phyloP scores from a whole-genome alignment of 2,888 invertebrate species.

The Nomada ferruginata region DNA sequence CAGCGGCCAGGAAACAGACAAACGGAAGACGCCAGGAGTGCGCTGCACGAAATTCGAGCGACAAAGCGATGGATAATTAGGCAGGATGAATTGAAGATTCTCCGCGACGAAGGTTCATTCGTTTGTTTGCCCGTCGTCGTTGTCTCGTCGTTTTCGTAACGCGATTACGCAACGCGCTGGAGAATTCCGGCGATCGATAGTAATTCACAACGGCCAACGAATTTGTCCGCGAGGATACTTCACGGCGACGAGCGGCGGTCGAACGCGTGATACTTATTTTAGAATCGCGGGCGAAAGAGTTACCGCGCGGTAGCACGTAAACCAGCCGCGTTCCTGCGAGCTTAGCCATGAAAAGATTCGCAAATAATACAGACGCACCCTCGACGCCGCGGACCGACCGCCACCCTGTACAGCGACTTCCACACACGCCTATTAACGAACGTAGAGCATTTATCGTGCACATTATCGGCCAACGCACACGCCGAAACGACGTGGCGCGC shows the following conservation, averaged over 20 bases:
- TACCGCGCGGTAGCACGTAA: no score
- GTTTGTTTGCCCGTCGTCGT: not conserved
- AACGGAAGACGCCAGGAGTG: slow-evolving; percentile 26
- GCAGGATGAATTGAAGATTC: slow-evolving; percentile 27
- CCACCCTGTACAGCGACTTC: not conserved
- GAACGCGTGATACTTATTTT: slow-evolving; percentile 1
- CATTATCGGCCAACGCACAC: slow-evolving; percentile 47
- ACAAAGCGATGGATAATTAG: slow-evolving; percentile 33
- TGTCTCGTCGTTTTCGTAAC: not conserved
- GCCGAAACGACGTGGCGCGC: slow-evolving; percentile 32
- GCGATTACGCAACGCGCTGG: slow-evolving; percentile 1
- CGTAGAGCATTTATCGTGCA: slow-evolving; percentile 43
- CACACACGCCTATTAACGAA: slow-evolving; percentile 45
- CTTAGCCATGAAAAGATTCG: not conserved
- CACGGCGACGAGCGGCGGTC: not conserved
- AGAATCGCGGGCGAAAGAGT: not conserved
- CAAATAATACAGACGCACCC: not conserved
- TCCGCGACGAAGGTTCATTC: not conserved
- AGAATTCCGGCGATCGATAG: not conserved
- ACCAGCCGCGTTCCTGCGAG: no score
- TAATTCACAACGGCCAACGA: not conserved
- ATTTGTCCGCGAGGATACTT: not conserved
- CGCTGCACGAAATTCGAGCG: slow-evolving; percentile 24
- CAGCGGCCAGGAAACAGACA: not conserved
- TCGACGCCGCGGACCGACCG: not conserved